Conservation (phyloP, 2,797 vertebrate genomes). For the Rallus crepitans region DNA sequence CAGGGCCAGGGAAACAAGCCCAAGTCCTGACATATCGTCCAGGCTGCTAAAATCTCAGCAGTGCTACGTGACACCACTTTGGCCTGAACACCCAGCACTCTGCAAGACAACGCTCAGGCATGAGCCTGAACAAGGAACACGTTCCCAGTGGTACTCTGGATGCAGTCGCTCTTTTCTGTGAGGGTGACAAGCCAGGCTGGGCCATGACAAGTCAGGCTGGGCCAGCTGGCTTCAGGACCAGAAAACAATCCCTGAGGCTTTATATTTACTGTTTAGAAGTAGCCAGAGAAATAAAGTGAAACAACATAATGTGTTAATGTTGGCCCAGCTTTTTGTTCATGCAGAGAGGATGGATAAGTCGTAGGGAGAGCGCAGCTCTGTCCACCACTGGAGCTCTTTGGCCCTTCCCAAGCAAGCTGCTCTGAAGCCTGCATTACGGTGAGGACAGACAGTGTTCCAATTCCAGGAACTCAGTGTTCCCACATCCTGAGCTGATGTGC, state of each 20-base stretch:
- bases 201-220: background rate
- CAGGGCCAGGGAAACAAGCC: background rate
- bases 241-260: background rate
- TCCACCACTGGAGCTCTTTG: background rate
- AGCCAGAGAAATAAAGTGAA: background rate
- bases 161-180: background rate
- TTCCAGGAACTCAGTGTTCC: slow-evolving; percentile 51
- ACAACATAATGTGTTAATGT: background rate
- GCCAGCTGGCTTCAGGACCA: background rate
- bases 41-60: background rate
- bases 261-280: background rate
- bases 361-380: background rate
- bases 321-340: background rate
- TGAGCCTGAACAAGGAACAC: background rate
- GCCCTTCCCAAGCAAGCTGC: background rate
- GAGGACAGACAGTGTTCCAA: background rate
- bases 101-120: background rate
- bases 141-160: background rate
- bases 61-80: background rate
- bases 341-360: rapidly evolving
- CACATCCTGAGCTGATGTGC: background rate
- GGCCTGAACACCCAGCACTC: background rate
- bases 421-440: background rate
- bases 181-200: background rate
- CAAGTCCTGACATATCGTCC: background rate